Base-by-base conservation (phyloP, 2,888 invertebrate genomes). In the Oscheius myriophilus region DNA sequence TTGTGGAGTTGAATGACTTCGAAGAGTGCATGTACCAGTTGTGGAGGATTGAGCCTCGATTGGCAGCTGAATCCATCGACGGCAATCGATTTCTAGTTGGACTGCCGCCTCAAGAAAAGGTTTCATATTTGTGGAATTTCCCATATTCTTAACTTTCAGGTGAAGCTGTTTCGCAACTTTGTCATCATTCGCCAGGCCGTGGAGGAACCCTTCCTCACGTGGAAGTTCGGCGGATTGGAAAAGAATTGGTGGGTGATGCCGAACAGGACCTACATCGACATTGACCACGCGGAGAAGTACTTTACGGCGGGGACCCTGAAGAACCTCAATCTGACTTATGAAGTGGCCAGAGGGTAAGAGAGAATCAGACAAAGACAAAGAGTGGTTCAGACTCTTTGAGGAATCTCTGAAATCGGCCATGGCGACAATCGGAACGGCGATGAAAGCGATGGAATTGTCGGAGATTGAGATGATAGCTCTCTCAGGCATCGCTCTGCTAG, bases 141-240 rank as follows among this genome's bases (percentile, higher is more conserved):
- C 11, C 9, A 49, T 49, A 21, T n/a, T 6, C n/a, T n/a, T n/a
- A n/a, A n/a, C n/a, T 70, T 79, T 58, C 62, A 83, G 77, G 58
- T 74, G n/a, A 78, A 78, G 58, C 73, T 83, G n/a, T 79, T 79
- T 62, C 72, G 76, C 9, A 80, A 83, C 64, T 84, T 84, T 73
- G 68, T 83, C 21, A 73, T 83, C 7, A 63, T 73, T 41, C 75
- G 83, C 41, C 84, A 84, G 69, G 82, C 82, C 1, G 76, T 84
- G 12, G 84, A 84, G 73, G 84, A 84, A 51, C 84, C 84, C 0
- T 84, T 74, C 53, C 53, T 84, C 18, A 84, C 84, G 0, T 84
- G 82, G 82, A 69, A 77, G 25, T 71, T 73, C 52, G 82, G 83
- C 6, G 84, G 84, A 16, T 63, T 78, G 11, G 75, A 79, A 51